Conservation (phyloP, 2,888 invertebrate species). For the Trissonchulus latispiculum region DNA sequence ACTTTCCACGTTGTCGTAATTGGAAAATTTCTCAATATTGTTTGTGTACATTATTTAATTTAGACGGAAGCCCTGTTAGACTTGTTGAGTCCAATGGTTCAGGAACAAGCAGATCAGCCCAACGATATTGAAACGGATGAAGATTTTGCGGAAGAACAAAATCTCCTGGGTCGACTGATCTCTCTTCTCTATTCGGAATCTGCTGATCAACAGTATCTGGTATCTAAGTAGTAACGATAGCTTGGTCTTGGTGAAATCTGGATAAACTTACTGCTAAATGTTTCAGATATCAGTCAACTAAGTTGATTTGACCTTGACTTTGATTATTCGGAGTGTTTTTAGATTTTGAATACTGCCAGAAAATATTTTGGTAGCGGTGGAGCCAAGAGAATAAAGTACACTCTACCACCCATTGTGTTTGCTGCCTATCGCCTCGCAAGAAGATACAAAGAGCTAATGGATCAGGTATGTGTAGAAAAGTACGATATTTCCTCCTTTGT, state of each 20-base stretch:
- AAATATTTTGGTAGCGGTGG: conserved; percentile 86
- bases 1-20: too few relatives aligned
- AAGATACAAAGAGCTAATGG: conserved; percentile 60
- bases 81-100: conserved; percentile 72
- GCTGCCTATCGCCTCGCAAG: conserved; percentile 80
- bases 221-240: too few relatives aligned
- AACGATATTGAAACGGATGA: conserved; percentile 51
- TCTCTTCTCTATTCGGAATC: conserved; percentile 49
- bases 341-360: conserved; percentile 75
- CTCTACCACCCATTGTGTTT: conserved; percentile 85
- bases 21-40: too few relatives aligned
- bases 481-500: too few relatives aligned
- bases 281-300: too few relatives aligned
- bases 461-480: neutral
- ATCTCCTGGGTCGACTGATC: conserved; percentile 61
- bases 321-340: too few relatives aligned
- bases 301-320: too few relatives aligned
- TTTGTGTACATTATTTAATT: conserved; percentile 1
- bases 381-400: conserved; percentile 71
- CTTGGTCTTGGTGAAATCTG: too few relatives aligned
- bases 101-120: conserved; percentile 59
- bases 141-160: conserved; percentile 90
- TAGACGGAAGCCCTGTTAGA: conserved; percentile 64
- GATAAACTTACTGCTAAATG: too few relatives aligned
- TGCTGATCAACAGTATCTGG: conserved; percentile 54